These are phyloP conservation scores for Brienomyrus longianalis DNA, from an alignment of 2,113 vertebrate species.

Conservation along the genomic window DNA sequence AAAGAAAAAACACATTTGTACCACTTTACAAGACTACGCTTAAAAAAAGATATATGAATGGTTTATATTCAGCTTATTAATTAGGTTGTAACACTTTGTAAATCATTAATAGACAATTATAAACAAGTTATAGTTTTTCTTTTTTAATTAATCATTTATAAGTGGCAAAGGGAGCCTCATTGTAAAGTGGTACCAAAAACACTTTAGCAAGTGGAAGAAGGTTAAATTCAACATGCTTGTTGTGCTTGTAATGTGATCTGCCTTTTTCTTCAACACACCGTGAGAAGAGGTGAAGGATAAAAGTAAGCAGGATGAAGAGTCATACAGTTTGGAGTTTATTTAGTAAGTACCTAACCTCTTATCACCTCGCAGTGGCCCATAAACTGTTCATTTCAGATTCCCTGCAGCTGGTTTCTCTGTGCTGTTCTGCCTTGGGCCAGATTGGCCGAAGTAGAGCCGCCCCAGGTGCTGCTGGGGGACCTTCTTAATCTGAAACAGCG, in stretches of 20 bases:
- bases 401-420: background rate
- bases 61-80: background rate
- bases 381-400: background rate
- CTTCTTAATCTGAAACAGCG: background rate
- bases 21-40: background rate
- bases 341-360: background rate
- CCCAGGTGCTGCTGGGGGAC: background rate
- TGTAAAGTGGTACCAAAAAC: background rate
- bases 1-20: too few relatives aligned
- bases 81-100: background rate
- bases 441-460: background rate
- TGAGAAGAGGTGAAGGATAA: background rate
- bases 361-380: background rate
- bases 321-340: background rate
- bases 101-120: background rate
- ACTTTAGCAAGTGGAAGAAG: background rate
- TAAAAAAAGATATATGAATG: background rate
- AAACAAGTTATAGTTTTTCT: background rate
- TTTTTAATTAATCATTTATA: background rate
- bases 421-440: background rate
- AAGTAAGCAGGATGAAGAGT: background rate
- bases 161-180: background rate
- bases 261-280: background rate
- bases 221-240: background rate
- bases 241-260: background rate